Evolutionary conservation across 2,797 vertebrate genomes (phyloP).

Genomic region (Channallabes apus): DNA sequence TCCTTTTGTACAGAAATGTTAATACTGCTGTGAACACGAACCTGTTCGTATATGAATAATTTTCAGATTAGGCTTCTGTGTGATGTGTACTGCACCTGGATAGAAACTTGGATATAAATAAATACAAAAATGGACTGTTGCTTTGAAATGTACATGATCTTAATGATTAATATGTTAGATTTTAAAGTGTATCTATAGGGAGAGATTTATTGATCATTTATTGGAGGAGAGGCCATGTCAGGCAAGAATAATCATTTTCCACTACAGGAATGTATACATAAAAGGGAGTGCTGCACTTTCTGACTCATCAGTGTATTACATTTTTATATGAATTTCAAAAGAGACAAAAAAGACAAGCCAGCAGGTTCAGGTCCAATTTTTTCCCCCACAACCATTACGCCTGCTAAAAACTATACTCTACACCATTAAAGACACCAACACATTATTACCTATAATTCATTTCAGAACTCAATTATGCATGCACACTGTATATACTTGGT

Average conservation of each 20-base stretch:
- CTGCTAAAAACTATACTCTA: too few relatives aligned
- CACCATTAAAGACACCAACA: too few relatives aligned
- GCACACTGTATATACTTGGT: too few relatives aligned
- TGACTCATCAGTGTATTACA: not conserved
- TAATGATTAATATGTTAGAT: not conserved
- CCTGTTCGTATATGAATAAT: not conserved
- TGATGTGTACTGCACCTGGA: not conserved
- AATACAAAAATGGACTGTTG: not conserved
- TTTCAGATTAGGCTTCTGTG: not conserved
- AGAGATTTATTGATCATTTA: not conserved
- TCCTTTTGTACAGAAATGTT: constrained; percentile 62
- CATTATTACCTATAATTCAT: too few relatives aligned
- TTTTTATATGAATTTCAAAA: not conserved
- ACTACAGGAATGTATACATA: not conserved
- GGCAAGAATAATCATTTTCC: not conserved
- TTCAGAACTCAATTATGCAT: too few relatives aligned
- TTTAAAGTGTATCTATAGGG: not conserved
- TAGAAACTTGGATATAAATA: not conserved
- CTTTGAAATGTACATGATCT: not conserved
- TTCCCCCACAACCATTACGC: too few relatives aligned
- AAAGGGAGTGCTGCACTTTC: not conserved
- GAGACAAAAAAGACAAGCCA: too few relatives aligned
- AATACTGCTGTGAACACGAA: not conserved
- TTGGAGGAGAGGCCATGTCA: not conserved
- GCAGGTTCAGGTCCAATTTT: too few relatives aligned